Evolutionary conservation across 2,797 vertebrate genomes (phyloP).

Genomic region (Epinephelus coioides): DNA sequence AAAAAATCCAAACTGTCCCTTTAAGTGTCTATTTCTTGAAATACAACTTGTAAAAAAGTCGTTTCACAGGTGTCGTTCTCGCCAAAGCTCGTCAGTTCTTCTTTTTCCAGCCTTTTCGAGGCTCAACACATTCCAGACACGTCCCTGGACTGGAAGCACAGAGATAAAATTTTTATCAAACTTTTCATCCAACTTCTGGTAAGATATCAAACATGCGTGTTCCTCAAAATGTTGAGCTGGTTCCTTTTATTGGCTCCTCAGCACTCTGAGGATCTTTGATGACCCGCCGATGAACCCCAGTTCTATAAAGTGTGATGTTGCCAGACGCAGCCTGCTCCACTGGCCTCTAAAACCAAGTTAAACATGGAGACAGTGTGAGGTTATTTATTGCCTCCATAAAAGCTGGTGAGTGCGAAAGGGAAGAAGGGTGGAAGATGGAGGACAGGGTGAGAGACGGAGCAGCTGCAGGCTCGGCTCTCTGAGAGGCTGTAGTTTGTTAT

Average conservation of each 20-base stretch:
- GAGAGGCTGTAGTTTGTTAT: conserved; percentile 75
- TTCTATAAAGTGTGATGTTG: conserved; percentile 55
- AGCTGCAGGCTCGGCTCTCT: conserved; percentile 70
- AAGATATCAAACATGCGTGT: neutral
- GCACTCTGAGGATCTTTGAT: conserved; percentile 21
- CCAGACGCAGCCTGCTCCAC: conserved; percentile 39
- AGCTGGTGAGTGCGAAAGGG: conserved; percentile 64
- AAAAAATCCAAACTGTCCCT: too few species aligned
- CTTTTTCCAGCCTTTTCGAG: neutral
- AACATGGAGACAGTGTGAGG: conserved; percentile 66
- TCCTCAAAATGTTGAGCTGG: neutral
- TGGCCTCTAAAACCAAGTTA: conserved; percentile 78
- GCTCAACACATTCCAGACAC: neutral
- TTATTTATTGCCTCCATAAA: conserved; percentile 82
- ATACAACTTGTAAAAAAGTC: neutral
- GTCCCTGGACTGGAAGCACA: neutral
- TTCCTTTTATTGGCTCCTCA: neutral
- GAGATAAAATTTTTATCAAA: neutral
- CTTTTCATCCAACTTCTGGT: neutral
- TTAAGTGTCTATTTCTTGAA: neutral
- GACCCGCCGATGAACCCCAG: conserved; percentile 48
- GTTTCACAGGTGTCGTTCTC: too few species aligned
- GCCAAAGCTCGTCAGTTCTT: neutral
- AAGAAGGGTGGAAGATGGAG: conserved; percentile 69
- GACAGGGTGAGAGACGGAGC: conserved; percentile 63